A percentile compares a stretch with the other conserved stretches of the same genome.
phyloP scores from a whole-genome alignment of 2,113 vertebrate genomes.

The Octodon degus region DNA sequence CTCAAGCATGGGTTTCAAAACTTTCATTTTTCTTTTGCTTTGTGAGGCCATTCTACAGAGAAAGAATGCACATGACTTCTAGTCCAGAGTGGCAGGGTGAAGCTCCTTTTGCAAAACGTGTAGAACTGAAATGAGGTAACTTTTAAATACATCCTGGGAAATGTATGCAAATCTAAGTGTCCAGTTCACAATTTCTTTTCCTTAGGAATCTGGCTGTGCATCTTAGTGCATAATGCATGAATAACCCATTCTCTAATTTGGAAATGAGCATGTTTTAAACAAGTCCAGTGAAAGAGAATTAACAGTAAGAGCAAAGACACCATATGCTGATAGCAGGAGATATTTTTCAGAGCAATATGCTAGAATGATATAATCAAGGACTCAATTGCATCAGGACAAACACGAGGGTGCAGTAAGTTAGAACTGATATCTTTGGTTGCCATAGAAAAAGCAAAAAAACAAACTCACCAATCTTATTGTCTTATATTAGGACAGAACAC shows the following conservation, averaged over 20 bases:
- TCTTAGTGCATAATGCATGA: constrained; percentile 82
- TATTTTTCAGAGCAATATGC: constrained; percentile 83
- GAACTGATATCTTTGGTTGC: constrained; percentile 71
- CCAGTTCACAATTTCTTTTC: constrained; percentile 74
- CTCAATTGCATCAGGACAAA: constrained; percentile 84
- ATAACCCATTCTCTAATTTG: constrained; percentile 81
- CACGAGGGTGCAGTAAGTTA: constrained; percentile 81
- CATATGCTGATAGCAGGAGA: constrained; percentile 85
- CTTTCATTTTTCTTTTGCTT: neutral
- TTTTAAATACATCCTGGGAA: constrained; percentile 80
- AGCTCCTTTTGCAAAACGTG: constrained; percentile 78
- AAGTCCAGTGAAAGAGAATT: constrained; percentile 88
- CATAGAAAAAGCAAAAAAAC: constrained; percentile 78
- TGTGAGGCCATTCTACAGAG: neutral
- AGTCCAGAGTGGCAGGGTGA: constrained; percentile 65
- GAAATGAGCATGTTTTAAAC: constrained; percentile 86
- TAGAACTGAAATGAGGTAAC: constrained; percentile 81
- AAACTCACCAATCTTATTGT: constrained; percentile 40
- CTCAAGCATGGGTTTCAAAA: too few relatives aligned
- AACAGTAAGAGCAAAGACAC: constrained; percentile 86
- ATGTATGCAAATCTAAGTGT: constrained; percentile 75
- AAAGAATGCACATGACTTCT: neutral
- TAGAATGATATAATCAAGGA: constrained; percentile 86
- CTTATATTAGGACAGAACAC: constrained; percentile 81
- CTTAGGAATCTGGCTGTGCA: constrained; percentile 80